phyloP scores from a whole-genome alignment of 2,113 vertebrate species.

The Ivindomyrus marchei region DNA sequence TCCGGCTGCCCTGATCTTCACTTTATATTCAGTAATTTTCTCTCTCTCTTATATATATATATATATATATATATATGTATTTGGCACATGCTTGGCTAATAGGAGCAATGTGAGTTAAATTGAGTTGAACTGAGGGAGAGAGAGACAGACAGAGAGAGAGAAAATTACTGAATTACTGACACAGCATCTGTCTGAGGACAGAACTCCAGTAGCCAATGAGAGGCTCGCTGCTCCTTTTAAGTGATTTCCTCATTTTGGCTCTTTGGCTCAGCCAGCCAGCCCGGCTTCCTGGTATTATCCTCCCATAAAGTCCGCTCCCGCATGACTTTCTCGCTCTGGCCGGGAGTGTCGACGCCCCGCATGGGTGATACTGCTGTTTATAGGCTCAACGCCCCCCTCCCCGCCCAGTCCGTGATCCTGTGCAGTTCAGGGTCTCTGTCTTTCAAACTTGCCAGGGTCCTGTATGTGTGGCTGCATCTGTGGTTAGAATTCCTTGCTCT shows the following conservation, averaged over 20 bases:
- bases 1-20: neutral
- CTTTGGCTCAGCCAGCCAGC: neutral
- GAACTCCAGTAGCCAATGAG: neutral
- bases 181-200: neutral
- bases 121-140: neutral
- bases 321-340: neutral
- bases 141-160: neutral
- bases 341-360: neutral
- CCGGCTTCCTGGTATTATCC: neutral
- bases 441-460: neutral
- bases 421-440: neutral
- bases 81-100: neutral
- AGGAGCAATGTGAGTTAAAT: neutral
- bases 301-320: neutral
- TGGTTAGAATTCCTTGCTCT: slow-evolving; percentile 33
- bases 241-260: neutral
- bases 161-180: neutral
- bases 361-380: neutral
- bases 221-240: neutral
- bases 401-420: neutral
- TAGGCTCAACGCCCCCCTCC: neutral
- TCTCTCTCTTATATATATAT: neutral
- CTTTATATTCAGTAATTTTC: too few species aligned
- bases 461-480: neutral
- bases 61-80: neutral